Conservation (phyloP, 1,140 invertebrate species). For the Gonioctena quinquepunctata region DNA sequence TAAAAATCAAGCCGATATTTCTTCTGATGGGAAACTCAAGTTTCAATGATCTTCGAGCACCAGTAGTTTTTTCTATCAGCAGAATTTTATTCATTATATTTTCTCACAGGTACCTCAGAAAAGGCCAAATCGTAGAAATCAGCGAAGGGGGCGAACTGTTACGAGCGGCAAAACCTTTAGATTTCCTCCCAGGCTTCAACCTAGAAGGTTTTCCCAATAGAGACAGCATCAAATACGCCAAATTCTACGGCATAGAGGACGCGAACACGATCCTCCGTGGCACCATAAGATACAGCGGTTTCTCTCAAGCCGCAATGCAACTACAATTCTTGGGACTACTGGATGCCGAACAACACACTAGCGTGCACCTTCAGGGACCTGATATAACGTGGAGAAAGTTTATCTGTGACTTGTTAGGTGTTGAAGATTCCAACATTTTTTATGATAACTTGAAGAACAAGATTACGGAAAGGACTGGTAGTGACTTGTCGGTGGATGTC, state of each 20-base stretch:
- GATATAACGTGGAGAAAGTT: conserved; percentile 95
- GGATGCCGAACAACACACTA: conserved; percentile 82
- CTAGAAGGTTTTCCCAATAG: conserved; percentile 96
- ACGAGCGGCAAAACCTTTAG: conserved; percentile 73
- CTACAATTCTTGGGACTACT: conserved; percentile 87
- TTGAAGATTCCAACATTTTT: conserved; percentile 86
- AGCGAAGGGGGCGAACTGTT: conserved; percentile 86
- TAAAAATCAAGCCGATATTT: not conserved
- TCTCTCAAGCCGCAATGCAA: conserved; percentile 82
- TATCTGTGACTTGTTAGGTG: conserved; percentile 82
- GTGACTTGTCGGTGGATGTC: conserved; percentile 67
- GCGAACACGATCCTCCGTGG: conserved; percentile 86
- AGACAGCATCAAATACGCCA: conserved; percentile 88
- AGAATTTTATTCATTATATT: not conserved
- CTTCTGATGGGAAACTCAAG: no score
- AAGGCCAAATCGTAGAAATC: conserved; percentile 89
- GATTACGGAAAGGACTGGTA: conserved; percentile 75
- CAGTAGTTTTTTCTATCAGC: no score
- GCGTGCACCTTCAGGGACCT: conserved; percentile 91
- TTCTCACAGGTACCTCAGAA: conserved; percentile 64
- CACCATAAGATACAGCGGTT: conserved; percentile 67
- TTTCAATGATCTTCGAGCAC: no score
- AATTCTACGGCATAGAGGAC: conserved; percentile 84
- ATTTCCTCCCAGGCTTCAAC: conserved; percentile 95
- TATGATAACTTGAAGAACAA: conserved; percentile 90